phyloP scores from a whole-genome alignment of 2,113 vertebrate species.

The Atractosteus spatula region DNA sequence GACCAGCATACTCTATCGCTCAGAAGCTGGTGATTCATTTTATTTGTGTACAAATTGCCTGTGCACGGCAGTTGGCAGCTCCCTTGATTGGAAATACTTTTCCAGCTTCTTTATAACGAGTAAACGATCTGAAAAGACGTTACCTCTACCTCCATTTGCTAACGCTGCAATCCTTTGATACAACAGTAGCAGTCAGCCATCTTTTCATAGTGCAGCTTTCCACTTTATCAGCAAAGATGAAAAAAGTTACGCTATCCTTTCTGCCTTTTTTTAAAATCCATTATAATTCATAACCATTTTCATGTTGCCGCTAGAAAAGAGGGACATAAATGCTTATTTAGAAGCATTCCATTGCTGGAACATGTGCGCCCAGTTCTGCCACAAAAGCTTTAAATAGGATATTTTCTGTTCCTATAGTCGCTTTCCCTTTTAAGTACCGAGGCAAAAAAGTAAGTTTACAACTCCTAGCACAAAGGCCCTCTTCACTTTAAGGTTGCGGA shows the following conservation, averaged over 20 bases:
- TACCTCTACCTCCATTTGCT: neutral
- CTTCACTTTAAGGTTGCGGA: conserved; percentile 99
- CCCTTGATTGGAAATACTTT: too few relatives aligned
- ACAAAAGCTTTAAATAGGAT: conserved; percentile 98
- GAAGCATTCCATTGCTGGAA: conserved; percentile 83
- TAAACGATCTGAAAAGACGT: neutral
- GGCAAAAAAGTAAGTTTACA: conserved; percentile 99
- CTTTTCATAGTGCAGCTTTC: too few relatives aligned
- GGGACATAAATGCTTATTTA: conserved; percentile 79
- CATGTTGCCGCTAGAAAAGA: conserved; percentile 41
- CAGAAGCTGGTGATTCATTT: conserved; percentile 10
- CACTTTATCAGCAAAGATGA: too few relatives aligned
- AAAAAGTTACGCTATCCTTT: neutral
- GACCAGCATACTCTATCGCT: neutral
- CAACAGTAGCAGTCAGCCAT: neutral
- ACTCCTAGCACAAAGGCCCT: conserved; percentile 95
- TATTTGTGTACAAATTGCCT: conserved; percentile 6
- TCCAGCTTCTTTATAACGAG: too few relatives aligned
- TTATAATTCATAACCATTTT: conserved; percentile 16
- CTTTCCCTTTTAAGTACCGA: conserved; percentile 97
- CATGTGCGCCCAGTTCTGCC: conserved; percentile 85
- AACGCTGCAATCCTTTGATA: neutral
- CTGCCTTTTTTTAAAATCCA: conserved; percentile 10
- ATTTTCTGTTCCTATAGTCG: conserved; percentile 97
- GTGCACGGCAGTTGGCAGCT: neutral